Base-by-base conservation (phyloP, 2,113 vertebrate species). In the Elaphurus davidianus region DNA sequence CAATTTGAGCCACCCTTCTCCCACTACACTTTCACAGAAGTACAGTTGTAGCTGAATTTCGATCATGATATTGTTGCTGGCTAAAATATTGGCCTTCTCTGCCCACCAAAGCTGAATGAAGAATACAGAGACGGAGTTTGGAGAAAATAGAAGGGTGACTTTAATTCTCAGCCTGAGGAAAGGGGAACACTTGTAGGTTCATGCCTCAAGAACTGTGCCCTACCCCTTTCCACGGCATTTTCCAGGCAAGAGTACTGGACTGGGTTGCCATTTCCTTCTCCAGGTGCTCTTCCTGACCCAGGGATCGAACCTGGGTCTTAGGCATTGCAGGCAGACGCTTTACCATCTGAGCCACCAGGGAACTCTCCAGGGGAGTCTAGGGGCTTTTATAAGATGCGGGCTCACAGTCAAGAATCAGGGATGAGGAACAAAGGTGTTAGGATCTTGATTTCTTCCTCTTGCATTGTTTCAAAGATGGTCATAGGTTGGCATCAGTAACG, bases 21-120 rank as follows among this genome's bases (percentile, higher is more conserved):
- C 17, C 45, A 36, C 10, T 33, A 19, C 1, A n/a, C 4, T 10
- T 17, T 3, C 21, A 17, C 0, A 33, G 5, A 50, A 17, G 9
- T 6, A 36, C 11, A n/a, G 3, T 21, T 76, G 62, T 84, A 40
- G 3, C 1, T 47, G 47, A 21, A n/a, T 84, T 40, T 15, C 10
- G 4, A 23, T 78, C 40, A 28, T 5, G 11, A 33, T 57, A 64
- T 17, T 64, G 62, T 19, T 67, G 16, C 33, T 67, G 62, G 16
- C 62, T n/a, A n/a, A n/a, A 67, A n/a, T n/a, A 33, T n/a, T 67
- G 33, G 1, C 33, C 30, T 67, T 67, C 33, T 67, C 62, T 67
- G 16, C 62, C 62, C 7, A 19, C 4, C 62, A 67, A n/a, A n/a
- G 33, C 16, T 67, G 62, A 67, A 67, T n/a, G 33, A 67, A 67